Evolutionary conservation across 2,797 vertebrate genomes (phyloP), one percentile per base, ranked within the genome.

Genomic region (Diceros bicornis): DNA sequence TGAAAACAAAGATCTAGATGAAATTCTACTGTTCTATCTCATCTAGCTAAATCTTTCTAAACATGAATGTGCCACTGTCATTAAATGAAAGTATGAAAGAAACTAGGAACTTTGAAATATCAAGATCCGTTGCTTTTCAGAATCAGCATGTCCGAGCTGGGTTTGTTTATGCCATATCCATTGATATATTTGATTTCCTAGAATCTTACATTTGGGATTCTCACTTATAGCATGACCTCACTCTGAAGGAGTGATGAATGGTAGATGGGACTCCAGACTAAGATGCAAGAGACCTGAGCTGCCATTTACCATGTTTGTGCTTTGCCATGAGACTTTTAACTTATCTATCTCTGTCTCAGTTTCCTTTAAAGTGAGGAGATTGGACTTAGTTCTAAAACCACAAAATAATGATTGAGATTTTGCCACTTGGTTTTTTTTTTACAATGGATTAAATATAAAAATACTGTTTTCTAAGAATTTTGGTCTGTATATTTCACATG

Each of bases 371-470:
- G 12, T 23, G 6, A 92, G 6, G 20, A 62, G 2, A 1, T 37
- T 88, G 25, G 2, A 55, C 41, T 81, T 96, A 75, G 6, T 83
- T 93, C 11, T 93, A 78, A 94, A 90, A 61, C 64, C 8, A 91
- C 52, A 96, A 79, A 78, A 50, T 37, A 86, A 72, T 69, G 27
- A 84, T 21, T 79, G 50, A 17, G 20, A 89, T 66, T 92, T 89
- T 7, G 32, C 20, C 8, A 68, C n/a, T 84, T 64, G 4, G 7
- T 55, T 92, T 55, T 92, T 12, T 47, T 93, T 92, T 71, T 59
- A 69, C 23, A 44, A 52, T 89, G 7, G 8, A 32, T 68, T 87
- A 68, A 55, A 79, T 55, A 69, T 12, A 81, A 74, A 79, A 34
- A 47, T n/a, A 74, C 11, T 37, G 32, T 44, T 52, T 32, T 37